Evolutionary conservation across 2,113 vertebrate species (phyloP), one percentile per base, ranked within the genome.

Genomic region (Morone saxatilis): DNA sequence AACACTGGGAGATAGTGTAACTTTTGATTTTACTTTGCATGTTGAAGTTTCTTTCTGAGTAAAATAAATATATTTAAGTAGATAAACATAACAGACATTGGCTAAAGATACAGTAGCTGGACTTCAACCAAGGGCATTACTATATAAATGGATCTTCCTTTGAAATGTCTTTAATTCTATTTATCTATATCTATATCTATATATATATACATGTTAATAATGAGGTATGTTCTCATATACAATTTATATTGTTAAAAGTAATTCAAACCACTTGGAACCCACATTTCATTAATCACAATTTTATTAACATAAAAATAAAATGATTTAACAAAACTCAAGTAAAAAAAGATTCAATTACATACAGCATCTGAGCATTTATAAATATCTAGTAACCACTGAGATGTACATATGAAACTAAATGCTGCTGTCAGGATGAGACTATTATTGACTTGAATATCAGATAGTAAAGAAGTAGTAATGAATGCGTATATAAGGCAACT

Each of bases 301-400:
- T 89, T 85, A 89, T 84, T 85, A 57, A 67, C n/a, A 63, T 38
- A 51, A 16, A 60, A 65, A 72, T 61, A 66, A 68, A 67, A 43
- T 71, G 85, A 90, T 86, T 73, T 56, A 38, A 56, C 40, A 81
- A 70, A 65, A 71, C 16, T 61, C 6, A 57, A 74, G 41, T 81
- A 60, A 69, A 80, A 88, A 66, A 81, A 77, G 6, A 12, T 73
- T 71, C 31, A 54, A 14, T 83, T 77, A 20, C 73, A 82, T 16
- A 48, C 25, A 65, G 20, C 47, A 19, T 65, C n/a, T 25, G 0
- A 50, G 56, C 25, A 72, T 69, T 78, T 48, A 56, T 59, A 78
- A 71, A 81, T 54, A 66, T 47, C 19, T 59, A 9, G 14, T 57
- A 22, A 56, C 53, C 36, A 70, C 40, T 70, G 25, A 59, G 22